Evolutionary conservation across 2,888 invertebrate species (phyloP).

Genomic region (Alsophila aescularia): DNA sequence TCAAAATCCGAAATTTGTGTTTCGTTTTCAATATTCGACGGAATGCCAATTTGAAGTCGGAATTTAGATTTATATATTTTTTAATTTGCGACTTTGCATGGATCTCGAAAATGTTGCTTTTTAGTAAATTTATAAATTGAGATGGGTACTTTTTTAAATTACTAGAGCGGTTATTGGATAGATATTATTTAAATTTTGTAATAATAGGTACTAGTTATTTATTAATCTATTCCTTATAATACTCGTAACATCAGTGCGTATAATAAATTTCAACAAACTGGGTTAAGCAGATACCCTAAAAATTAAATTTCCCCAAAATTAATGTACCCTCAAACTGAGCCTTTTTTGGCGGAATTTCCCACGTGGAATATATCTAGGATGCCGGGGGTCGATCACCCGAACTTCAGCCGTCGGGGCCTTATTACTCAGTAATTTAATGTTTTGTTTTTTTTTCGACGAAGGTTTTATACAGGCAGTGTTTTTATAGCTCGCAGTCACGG

Average conservation of each 20-base stretch:
- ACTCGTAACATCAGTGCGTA: too few relatives aligned
- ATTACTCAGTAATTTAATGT: slow-evolving; percentile 81
- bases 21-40: slow-evolving; percentile 30
- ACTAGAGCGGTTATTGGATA: too few relatives aligned
- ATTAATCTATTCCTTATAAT: too few relatives aligned
- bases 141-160: too few relatives aligned
- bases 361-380: slow-evolving; percentile 72
- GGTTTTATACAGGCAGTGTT: slow-evolving; percentile 66
- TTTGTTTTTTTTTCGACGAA: slow-evolving; percentile 67
- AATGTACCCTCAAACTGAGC: slow-evolving; percentile 44
- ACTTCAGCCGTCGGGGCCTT: slow-evolving; percentile 67
- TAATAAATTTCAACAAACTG: slow-evolving; percentile 16
- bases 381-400: slow-evolving; percentile 73
- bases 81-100: too few relatives aligned
- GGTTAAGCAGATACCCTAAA: slow-evolving; percentile 27
- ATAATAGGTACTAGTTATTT: too few relatives aligned
- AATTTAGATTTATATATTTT: slow-evolving; percentile 15
- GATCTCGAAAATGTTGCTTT: too few relatives aligned
- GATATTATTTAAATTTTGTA: too few relatives aligned
- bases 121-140: too few relatives aligned
- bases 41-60: slow-evolving; percentile 13
- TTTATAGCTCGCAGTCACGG: slow-evolving; percentile 79
- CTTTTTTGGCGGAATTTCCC: slow-evolving; percentile 72
- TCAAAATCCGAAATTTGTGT: slow-evolving; percentile 45
- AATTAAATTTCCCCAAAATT: slow-evolving; percentile 41